Conservation (phyloP, 1,140 invertebrate genomes). For the Lucilia cuprina region DNA sequence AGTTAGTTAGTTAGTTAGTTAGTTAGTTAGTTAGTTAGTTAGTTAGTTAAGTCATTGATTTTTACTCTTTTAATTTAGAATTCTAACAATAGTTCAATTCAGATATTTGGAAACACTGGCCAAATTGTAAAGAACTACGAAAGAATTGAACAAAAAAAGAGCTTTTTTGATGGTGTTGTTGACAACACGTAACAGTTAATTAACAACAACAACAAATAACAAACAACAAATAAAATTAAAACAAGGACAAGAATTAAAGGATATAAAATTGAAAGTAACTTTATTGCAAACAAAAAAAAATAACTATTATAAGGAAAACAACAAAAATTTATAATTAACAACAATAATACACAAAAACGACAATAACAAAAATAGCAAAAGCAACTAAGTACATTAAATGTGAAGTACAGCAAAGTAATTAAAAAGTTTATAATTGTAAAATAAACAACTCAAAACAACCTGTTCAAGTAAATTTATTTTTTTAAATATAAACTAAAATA, state of each 20-base stretch:
- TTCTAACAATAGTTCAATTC: no score
- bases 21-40: no score
- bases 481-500: background rate
- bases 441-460: constrained; percentile 29
- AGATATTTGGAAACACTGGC: background rate
- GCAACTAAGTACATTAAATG: background rate
- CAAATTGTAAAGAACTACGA: background rate
- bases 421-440: constrained; percentile 33
- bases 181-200: constrained; percentile 28
- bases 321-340: constrained; percentile 13
- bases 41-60: no score
- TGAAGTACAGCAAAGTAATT: constrained; percentile 20
- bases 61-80: no score
- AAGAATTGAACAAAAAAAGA: background rate
- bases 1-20: no score
- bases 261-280: background rate
- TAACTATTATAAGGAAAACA: background rate
- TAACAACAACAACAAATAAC: constrained; percentile 14
- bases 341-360: background rate
- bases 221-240: background rate
- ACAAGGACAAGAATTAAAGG: background rate
- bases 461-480: constrained; percentile 10
- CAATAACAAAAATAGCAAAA: background rate
- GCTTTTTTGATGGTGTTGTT: constrained; percentile 23
- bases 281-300: background rate